Percentiles rank a stretch among this genome's conserved stretches.
phyloP scores from a whole-genome alignment of 2,797 vertebrate species.

The Propithecus deckenii region DNA sequence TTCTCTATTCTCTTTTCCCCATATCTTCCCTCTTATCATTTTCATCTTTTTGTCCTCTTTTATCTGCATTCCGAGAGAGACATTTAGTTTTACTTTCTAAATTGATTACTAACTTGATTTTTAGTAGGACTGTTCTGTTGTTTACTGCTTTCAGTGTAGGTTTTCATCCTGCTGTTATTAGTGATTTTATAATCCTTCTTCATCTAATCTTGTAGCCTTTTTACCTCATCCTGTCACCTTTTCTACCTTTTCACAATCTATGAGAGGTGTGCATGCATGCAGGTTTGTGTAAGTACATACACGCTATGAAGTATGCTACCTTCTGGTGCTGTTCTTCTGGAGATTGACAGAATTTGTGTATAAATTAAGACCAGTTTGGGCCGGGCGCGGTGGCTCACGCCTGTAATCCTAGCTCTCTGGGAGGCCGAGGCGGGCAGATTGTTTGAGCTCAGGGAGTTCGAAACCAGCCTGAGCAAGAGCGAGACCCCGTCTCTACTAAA shows the following conservation, averaged over 20 bases:
- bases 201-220: not conserved
- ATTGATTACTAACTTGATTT: not conserved
- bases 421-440: too few species aligned
- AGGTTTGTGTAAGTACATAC: not conserved
- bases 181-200: not conserved
- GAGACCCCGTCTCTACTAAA: too few species aligned
- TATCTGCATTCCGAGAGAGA: not conserved
- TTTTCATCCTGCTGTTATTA: not conserved
- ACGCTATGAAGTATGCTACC: not conserved
- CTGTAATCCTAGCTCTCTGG: too few species aligned
- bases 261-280: too few species aligned
- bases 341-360: not conserved
- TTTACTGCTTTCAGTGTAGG: not conserved
- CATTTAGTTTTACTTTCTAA: not conserved
- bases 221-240: not conserved
- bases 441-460: too few species aligned
- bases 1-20: not conserved
- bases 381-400: not conserved
- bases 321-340: not conserved
- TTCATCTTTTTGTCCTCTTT: not conserved
- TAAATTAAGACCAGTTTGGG: not conserved
- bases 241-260: not conserved
- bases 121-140: not conserved
- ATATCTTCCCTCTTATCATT: not conserved
- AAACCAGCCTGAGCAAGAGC: too few species aligned